Conservation (phyloP, 2,113 vertebrate species). For the Potamarius usumacintae region DNA sequence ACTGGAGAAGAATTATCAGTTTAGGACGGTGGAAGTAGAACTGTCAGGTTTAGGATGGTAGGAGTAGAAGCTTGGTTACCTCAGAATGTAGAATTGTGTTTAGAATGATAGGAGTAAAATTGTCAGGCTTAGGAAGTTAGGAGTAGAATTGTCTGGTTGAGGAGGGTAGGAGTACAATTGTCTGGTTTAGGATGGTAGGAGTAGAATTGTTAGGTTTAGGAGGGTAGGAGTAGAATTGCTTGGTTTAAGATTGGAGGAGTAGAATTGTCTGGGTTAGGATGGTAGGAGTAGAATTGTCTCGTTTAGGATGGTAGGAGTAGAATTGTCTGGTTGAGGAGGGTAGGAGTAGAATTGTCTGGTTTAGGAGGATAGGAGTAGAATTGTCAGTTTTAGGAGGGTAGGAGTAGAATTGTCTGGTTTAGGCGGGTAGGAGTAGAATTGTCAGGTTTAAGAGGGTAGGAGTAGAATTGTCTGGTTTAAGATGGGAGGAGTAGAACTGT, state of each 20-base stretch:
- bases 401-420: no score
- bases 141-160: neutral
- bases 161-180: neutral
- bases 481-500: no score
- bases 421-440: no score
- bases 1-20: neutral
- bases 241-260: neutral
- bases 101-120: neutral
- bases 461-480: no score
- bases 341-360: no score
- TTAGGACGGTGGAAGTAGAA: neutral
- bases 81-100: neutral
- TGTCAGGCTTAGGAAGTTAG: neutral
- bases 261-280: neutral
- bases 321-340: neutral
- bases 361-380: neutral
- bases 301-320: neutral
- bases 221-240: neutral
- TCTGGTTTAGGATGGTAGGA: neutral
- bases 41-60: neutral
- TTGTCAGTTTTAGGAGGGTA: neutral
- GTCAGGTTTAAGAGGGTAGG: no score
- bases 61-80: neutral
- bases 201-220: neutral
- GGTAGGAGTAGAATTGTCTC: neutral